Percentiles rank a stretch among this genome's conserved stretches.
These are phyloP conservation scores for Tangara arthus DNA, from an alignment of 2,797 vertebrate species.

Conservation along the genomic window DNA sequence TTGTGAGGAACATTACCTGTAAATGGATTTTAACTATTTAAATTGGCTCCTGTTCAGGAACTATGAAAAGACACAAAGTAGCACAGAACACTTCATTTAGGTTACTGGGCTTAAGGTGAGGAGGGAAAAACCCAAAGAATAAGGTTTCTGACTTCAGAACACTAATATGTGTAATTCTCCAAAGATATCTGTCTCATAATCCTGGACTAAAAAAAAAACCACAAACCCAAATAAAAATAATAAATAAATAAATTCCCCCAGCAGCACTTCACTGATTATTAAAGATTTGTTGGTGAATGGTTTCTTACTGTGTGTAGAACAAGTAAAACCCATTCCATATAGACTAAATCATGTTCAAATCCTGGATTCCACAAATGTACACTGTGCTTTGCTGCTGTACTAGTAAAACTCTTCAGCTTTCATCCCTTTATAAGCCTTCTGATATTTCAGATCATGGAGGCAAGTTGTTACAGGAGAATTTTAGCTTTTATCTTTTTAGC, in stretches of 20 bases:
- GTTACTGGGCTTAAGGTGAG: neutral
- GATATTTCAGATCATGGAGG: neutral
- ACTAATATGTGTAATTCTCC: neutral
- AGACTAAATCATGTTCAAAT: neutral
- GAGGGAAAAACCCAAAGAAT: neutral
- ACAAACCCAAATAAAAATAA: neutral
- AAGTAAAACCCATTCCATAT: neutral
- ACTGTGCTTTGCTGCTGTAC: neutral
- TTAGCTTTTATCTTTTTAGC: neutral
- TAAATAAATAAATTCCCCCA: neutral
- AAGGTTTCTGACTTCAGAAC: neutral
- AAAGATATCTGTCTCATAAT: neutral
- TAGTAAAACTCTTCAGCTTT: neutral
- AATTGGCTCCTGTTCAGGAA: constrained; percentile 48
- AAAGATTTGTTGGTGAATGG: neutral
- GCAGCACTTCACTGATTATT: neutral
- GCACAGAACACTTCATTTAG: neutral
- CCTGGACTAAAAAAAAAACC: neutral
- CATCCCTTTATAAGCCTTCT: neutral
- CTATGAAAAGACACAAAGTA: neutral
- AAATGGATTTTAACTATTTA: constrained; percentile 64
- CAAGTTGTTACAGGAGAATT: neutral
- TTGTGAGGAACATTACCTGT: constrained; percentile 22
- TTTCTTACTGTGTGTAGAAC: neutral
- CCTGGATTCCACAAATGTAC: neutral